phyloP scores from a whole-genome alignment of 2,797 vertebrate species.

The Dryobates pubescens region DNA sequence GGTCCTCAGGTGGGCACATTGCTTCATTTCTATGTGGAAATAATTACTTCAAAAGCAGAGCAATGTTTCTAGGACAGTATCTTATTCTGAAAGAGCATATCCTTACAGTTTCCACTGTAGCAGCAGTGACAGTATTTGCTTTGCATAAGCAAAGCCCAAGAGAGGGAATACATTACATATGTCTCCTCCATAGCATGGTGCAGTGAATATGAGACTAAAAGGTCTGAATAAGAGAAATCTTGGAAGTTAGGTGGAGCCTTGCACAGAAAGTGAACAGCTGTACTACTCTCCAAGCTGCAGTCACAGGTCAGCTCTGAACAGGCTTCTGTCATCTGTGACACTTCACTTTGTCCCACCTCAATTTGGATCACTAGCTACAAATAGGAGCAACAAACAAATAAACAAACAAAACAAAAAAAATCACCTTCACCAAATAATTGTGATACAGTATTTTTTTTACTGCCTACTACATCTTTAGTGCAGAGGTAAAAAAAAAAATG shows the following conservation, averaged over 20 bases:
- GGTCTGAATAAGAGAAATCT: conserved; percentile 28
- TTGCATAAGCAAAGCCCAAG: conserved; percentile 43
- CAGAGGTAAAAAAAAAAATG: neutral
- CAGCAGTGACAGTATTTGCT: neutral
- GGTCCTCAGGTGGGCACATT: conserved; percentile 38
- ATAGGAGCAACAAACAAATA: neutral
- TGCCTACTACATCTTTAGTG: neutral
- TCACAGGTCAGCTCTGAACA: neutral
- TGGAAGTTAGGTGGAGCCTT: neutral
- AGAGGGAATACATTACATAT: conserved; percentile 34
- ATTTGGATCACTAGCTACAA: neutral
- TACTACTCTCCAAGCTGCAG: neutral
- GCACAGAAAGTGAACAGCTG: neutral
- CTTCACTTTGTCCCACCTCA: neutral
- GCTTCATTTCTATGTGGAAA: conserved; percentile 41
- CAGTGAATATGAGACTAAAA: conserved; percentile 34
- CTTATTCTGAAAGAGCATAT: neutral
- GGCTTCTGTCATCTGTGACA: neutral
- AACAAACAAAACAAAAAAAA: neutral
- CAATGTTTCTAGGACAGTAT: neutral
- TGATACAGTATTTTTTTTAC: neutral
- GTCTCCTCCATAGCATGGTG: conserved; percentile 9
- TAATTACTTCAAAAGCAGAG: conserved; percentile 43
- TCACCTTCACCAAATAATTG: neutral
- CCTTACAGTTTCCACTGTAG: neutral